These are phyloP conservation scores for Thecophora atra DNA, from an alignment of 2,888 invertebrate species.

Conservation along the genomic window DNA sequence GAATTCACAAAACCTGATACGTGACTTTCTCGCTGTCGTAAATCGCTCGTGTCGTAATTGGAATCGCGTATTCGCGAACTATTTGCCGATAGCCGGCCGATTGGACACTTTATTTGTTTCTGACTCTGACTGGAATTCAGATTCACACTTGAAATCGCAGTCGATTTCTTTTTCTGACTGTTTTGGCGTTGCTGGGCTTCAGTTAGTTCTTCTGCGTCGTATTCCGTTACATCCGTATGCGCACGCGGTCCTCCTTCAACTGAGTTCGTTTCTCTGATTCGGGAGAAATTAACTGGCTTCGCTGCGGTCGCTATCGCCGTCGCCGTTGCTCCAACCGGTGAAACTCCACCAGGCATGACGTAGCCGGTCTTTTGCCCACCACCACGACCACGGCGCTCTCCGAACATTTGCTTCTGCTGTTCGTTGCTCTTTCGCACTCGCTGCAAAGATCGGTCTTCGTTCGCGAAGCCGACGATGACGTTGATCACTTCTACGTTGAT, in stretches of 20 bases:
- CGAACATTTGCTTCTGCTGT: conserved; percentile 11
- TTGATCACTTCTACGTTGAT: too few relatives aligned
- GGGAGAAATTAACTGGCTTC: conserved; percentile 50
- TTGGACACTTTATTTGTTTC: conserved; percentile 42
- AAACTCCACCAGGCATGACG: conserved; percentile 43
- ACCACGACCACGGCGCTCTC: conserved; percentile 35
- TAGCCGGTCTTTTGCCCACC: conserved; percentile 49
- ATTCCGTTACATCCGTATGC: conserved; percentile 56
- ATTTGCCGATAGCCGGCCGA: conserved; percentile 26
- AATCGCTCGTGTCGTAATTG: conserved; percentile 45
- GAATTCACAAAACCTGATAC: conserved; percentile 43
- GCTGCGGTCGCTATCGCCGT: conserved; percentile 19
- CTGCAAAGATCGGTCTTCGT: too few relatives aligned
- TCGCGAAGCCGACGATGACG: too few relatives aligned
- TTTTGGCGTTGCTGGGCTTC: conserved; percentile 43
- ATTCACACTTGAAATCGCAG: conserved; percentile 32
- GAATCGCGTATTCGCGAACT: conserved; percentile 48
- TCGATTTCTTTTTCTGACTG: conserved; percentile 50
- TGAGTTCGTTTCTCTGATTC: conserved; percentile 55
- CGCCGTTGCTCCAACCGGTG: conserved; percentile 16
- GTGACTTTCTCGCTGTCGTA: conserved; percentile 43
- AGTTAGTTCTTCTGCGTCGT: conserved; percentile 43
- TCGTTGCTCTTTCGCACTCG: too few relatives aligned
- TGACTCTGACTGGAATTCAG: conserved; percentile 41
- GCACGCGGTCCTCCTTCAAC: conserved; percentile 66